phyloP scores from a whole-genome alignment of 2,797 vertebrate genomes.

The Picus viridis region DNA sequence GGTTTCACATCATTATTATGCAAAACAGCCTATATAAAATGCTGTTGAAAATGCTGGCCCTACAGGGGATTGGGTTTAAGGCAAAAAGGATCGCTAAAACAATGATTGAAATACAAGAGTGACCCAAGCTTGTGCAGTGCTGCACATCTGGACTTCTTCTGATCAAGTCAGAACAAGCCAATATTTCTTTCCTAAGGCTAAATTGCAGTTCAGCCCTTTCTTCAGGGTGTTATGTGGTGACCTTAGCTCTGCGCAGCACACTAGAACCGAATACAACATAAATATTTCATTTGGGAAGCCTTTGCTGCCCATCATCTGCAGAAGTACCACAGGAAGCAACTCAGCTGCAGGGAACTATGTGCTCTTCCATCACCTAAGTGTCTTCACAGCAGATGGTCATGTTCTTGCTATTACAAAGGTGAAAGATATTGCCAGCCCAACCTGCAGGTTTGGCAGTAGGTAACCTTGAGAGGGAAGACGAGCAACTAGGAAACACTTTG shows the following conservation, averaged over 20 bases:
- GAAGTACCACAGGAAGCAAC: background rate
- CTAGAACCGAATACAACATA: conserved; percentile 14
- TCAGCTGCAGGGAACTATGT: fast-evolving
- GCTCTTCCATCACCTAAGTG: background rate
- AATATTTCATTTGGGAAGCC: conserved; percentile 43
- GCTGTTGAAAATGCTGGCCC: background rate
- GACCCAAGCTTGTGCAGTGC: background rate
- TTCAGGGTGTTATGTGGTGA: background rate
- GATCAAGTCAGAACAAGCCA: background rate
- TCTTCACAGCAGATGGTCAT: fast-evolving
- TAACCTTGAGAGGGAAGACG: background rate
- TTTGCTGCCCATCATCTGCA: background rate
- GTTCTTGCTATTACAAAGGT: background rate
- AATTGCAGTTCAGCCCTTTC: background rate
- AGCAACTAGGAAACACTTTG: background rate
- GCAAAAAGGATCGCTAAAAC: background rate
- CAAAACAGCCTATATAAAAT: background rate
- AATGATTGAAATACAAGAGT: background rate
- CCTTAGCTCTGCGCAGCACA: background rate
- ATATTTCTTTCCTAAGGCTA: background rate
- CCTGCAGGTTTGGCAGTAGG: background rate
- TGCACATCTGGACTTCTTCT: background rate
- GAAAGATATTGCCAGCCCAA: background rate
- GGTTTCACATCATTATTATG: background rate
- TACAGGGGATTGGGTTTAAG: background rate